Evolutionary conservation across 1,140 invertebrate species (phyloP), one percentile per base, ranked within the genome.

Genomic region (Cecropterus lyciades): DNA sequence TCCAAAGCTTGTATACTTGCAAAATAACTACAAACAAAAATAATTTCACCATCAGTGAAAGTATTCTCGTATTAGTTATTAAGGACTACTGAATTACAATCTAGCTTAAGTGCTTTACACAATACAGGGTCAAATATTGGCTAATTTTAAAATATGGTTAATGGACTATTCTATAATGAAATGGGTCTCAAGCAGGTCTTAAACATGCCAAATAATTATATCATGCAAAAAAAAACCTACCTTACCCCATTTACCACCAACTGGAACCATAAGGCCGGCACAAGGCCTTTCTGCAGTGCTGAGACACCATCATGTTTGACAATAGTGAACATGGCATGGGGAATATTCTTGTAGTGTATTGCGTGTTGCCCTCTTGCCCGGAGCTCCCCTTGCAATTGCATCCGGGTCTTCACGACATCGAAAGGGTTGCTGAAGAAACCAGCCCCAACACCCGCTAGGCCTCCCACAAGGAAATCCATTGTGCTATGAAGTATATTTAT

Each of bases 331-430:
- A 94, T 93, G 0, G 95, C 96, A 85, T 96, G 95, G 5, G 96
- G 90, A 40, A 96, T 94, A 72, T 96, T 96, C 65, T 93, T 94
- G 73, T 96, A 96, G 63, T 94, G 88, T n/a, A 94, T 91, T 0
- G 86, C 88, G 81, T 94, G 93, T 67, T 93, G 84, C 0, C 97
- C 96, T 63, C 93, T 93, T 0, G 95, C 94, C 73, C 94, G 93
- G 1, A 98, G 86, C 89, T 98, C 97, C 33, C 97, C 98, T 93
- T 98, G 98, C 10, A 98, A 90, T 85, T 98, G 98, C 88, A 98
- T 95, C 27, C 97, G 93, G 27, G 96, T 98, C 93, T 98, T 98
- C 24, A 91, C 84, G 33, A 97, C 96, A 83, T 96, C 96, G 70
- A 96, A 93, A 1, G 96, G 96, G 85, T 96, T 96, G 16, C 95